Conservation (phyloP, 1,140 invertebrate genomes). For the Tigriopus japonicus region DNA sequence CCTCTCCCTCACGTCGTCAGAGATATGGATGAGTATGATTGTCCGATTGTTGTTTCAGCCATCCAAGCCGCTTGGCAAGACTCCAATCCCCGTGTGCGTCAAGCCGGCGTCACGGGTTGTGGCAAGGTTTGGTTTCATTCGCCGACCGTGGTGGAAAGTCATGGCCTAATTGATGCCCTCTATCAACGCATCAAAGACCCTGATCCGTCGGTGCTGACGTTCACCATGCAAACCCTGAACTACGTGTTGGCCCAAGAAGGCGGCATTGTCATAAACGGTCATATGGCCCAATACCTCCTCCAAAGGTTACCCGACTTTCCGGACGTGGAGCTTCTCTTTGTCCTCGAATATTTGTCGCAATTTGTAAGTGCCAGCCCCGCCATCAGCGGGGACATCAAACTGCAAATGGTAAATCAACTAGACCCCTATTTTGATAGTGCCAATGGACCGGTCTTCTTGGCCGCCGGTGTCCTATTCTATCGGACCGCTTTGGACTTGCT, state of each 20-base stretch:
- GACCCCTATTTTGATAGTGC: not conserved
- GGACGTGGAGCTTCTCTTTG: not conserved
- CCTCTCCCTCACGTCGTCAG: too few species aligned
- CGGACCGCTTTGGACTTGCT: too few species aligned
- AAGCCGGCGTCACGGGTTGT: not conserved
- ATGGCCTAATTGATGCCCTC: not conserved
- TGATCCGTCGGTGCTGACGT: not conserved
- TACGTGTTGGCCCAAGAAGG: not conserved
- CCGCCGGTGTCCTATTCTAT: not conserved
- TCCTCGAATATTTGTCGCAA: not conserved
- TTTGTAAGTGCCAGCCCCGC: not conserved
- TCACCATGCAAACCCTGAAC: conserved; percentile 4
- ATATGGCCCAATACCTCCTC: not conserved
- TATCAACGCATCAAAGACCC: conserved; percentile 1
- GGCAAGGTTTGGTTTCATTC: conserved; percentile 3
- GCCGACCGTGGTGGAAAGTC: not conserved
- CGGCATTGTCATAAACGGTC: not conserved
- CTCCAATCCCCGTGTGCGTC: not conserved
- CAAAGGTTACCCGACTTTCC: not conserved
- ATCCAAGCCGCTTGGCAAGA: not conserved
- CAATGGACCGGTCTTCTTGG: not conserved
- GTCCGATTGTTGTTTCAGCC: too few species aligned
- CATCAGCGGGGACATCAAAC: not conserved
- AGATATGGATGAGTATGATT: too few species aligned
- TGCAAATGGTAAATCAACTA: not conserved